Evolutionary conservation across 1,140 invertebrate species (phyloP), one percentile per base, ranked within the genome.

Genomic region (Mylabris phalerata): DNA sequence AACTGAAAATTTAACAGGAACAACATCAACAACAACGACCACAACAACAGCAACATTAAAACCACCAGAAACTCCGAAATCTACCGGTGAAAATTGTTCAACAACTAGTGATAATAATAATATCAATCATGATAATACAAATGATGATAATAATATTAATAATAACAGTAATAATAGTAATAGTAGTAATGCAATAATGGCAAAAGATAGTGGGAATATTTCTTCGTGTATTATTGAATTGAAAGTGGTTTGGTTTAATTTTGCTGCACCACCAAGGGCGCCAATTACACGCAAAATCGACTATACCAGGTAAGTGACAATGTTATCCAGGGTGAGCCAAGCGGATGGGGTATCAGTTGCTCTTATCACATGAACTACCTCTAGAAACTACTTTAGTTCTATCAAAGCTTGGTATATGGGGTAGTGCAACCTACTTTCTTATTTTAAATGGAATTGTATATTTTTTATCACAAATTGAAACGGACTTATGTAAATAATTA

Each of bases 201-300:
- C 64, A 46, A 82, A 79, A 67, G 80, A 79, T 72, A 81, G 79
- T 50, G 84, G 82, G 25, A 88, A 87, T 67, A 85, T 84, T 0
- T 88, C 88, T 0, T 90, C 89, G 0, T 90, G 89, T 67, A 79
- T 89, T 1, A 88, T 96, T 43, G 89, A 96, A 69, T 76, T 98
- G 4, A 89, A 90, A 71, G 87, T 88, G 0, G 88, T 95, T 9
- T 98, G 95, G 95, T 94, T 98, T 64, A 97, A 97, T 73, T 98
- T 98, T 79, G 95, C 95, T 13, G 94, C 95, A 0, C 95, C 95
- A 2, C 94, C 94, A 0, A 83, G 92, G 61, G 92, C 92, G 10
- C 92, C 94, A 0, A 95, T 95, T 39, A 96, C 93, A 0, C 83
- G 90, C 48, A 96, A 96, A 78, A 94, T 96, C 57, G 94, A 98